Conservation (phyloP, 2,113 vertebrate species). For the Fukomys damarensis region DNA sequence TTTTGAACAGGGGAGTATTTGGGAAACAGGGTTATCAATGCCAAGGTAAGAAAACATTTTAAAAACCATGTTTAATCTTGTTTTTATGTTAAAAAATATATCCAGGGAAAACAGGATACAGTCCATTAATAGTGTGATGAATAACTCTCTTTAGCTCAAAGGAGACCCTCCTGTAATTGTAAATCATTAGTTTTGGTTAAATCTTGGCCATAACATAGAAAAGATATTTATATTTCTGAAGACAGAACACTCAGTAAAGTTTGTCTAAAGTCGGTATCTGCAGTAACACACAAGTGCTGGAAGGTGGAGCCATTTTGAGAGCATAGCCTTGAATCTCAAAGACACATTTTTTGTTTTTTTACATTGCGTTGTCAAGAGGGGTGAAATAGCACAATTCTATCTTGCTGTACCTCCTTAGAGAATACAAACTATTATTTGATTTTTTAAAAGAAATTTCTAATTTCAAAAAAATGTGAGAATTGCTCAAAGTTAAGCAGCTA, state of each 20-base stretch:
- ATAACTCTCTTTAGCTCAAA: neutral
- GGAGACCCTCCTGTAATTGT: neutral
- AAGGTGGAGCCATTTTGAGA: neutral
- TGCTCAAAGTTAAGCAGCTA: neutral
- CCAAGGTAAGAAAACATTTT: conserved; percentile 91
- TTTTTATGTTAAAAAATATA: conserved; percentile 16
- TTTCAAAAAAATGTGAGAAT: neutral
- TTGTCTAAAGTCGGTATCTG: neutral
- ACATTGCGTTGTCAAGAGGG: neutral
- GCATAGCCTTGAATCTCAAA: neutral
- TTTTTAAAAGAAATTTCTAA: neutral
- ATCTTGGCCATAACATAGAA: neutral
- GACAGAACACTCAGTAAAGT: neutral
- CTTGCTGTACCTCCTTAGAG: neutral
- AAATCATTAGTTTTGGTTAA: neutral
- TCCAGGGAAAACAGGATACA: conserved; percentile 39
- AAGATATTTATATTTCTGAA: conserved; percentile 32
- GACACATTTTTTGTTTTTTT: neutral
- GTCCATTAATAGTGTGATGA: neutral
- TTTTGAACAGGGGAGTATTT: conserved; percentile 95
- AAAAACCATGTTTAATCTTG: conserved; percentile 13
- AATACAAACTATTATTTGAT: neutral
- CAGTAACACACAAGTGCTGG: neutral
- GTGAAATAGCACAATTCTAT: neutral
- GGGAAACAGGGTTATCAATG: conserved; percentile 99